Conservation (phyloP, 1,140 invertebrate genomes). For the Coptotermes formosanus region DNA sequence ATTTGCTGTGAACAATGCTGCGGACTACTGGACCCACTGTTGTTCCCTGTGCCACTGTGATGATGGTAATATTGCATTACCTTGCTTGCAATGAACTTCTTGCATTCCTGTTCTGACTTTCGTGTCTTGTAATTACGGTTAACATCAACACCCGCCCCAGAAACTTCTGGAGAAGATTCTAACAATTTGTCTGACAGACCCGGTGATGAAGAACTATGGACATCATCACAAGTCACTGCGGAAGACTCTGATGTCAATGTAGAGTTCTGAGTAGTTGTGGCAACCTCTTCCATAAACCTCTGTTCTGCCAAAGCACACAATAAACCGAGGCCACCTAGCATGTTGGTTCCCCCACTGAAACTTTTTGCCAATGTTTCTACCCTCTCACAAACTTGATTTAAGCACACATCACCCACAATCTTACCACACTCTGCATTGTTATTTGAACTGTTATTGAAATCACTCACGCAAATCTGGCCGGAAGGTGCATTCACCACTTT, state of each 20-base stretch:
- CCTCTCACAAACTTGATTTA: neutral
- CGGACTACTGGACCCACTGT: constrained; percentile 42
- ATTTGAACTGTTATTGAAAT: neutral
- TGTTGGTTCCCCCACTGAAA: neutral
- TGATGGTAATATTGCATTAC: constrained; percentile 36
- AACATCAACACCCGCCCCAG: constrained; percentile 33
- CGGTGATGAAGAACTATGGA: neutral
- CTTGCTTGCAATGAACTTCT: constrained; percentile 49
- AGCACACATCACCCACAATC: neutral
- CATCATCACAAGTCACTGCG: neutral
- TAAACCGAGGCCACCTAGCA: constrained; percentile 70
- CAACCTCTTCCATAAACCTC: constrained; percentile 70
- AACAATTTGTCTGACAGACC: constrained; percentile 30
- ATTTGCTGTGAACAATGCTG: constrained; percentile 11
- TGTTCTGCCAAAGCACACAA: constrained; percentile 84
- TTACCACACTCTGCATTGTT: neutral
- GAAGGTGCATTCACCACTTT: constrained; percentile 18
- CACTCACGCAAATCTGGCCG: neutral
- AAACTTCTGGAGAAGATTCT: constrained; percentile 43
- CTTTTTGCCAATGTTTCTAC: neutral
- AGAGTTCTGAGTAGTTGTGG: constrained; percentile 26
- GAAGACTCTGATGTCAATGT: neutral
- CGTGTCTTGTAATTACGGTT: constrained; percentile 48
- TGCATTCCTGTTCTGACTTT: constrained; percentile 50
- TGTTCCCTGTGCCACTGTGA: constrained; percentile 45